Evolutionary conservation across 2,113 vertebrate species (phyloP).

Genomic region (Triplophysa dalaica): DNA sequence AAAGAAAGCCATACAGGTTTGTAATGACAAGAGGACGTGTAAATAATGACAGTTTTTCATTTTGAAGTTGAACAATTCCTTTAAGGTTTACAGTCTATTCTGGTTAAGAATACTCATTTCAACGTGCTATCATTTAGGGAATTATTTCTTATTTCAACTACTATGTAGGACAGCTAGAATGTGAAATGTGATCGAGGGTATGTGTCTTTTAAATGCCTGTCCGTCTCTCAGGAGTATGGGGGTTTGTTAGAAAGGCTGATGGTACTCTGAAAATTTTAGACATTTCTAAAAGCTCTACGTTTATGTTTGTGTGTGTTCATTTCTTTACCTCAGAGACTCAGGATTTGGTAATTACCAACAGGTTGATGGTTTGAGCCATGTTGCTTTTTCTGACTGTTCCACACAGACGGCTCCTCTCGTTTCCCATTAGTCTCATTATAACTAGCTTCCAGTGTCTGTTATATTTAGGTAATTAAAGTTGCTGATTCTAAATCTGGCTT

Average conservation of each 20-base stretch:
- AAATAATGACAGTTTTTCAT: too few species aligned
- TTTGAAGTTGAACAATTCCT: too few species aligned
- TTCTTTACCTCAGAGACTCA: conserved; percentile 59
- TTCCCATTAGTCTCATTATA: conserved; percentile 23
- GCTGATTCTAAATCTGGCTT: conserved; percentile 27
- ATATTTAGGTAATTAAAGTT: conserved; percentile 33
- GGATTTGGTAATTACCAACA: conserved; percentile 71
- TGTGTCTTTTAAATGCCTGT: conserved; percentile 21
- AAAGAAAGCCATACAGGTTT: too few species aligned
- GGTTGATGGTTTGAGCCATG: conserved; percentile 60
- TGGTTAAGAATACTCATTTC: too few species aligned
- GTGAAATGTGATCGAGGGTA: conserved; percentile 25
- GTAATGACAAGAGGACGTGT: too few species aligned
- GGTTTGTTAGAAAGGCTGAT: conserved; percentile 35
- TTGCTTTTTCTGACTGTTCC: conserved; percentile 49
- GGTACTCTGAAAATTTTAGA: conserved; percentile 36
- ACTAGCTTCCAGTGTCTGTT: conserved; percentile 22
- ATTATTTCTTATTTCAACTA: too few species aligned
- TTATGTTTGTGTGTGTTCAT: conserved; percentile 37
- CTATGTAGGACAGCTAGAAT: too few species aligned
- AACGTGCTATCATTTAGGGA: too few species aligned
- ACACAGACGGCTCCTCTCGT: conserved; percentile 51
- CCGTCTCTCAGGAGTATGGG: conserved; percentile 30
- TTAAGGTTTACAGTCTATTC: too few species aligned
- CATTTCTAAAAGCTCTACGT: conserved; percentile 54